These are phyloP conservation scores for Cisticola juncidis DNA, from an alignment of 2,113 vertebrate species.

Conservation along the genomic window DNA sequence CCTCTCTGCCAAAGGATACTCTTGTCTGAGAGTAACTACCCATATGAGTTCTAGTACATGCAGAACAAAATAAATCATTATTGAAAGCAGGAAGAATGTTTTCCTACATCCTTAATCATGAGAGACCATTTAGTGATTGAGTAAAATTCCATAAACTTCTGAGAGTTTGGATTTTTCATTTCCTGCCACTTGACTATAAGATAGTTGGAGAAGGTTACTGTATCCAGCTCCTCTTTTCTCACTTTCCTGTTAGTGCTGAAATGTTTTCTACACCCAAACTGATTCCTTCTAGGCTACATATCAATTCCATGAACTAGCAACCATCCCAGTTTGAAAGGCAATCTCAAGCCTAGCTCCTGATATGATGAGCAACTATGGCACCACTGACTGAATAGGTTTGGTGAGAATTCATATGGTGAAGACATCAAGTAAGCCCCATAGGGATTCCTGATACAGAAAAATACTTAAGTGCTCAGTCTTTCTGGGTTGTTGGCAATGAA, in stretches of 20 bases:
- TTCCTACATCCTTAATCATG: not conserved
- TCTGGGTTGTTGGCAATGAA: conserved; percentile 10
- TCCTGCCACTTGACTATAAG: conserved; percentile 4
- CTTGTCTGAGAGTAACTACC: not conserved
- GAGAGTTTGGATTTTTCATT: conserved; percentile 21
- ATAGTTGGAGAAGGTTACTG: not conserved
- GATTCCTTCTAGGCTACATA: not conserved
- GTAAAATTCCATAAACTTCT: conserved; percentile 5
- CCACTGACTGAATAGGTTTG: not conserved
- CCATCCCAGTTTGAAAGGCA: not conserved
- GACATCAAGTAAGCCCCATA: conserved; percentile 24
- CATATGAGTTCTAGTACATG: not conserved
- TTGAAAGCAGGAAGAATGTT: conserved; percentile 18
- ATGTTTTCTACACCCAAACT: not conserved
- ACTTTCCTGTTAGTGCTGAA: not conserved
- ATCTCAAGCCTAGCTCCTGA: not conserved
- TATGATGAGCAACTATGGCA: not conserved
- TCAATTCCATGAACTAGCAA: not conserved
- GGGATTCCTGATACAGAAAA: conserved; percentile 43
- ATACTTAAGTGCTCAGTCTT: not conserved
- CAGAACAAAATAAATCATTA: conserved; percentile 4
- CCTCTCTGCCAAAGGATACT: not conserved
- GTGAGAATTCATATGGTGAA: conserved; percentile 45
- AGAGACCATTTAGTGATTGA: not conserved
- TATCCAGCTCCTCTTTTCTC: not conserved